Base-by-base conservation (phyloP, 2,113 vertebrate species). In the Chiloscyllium plagiosum region DNA sequence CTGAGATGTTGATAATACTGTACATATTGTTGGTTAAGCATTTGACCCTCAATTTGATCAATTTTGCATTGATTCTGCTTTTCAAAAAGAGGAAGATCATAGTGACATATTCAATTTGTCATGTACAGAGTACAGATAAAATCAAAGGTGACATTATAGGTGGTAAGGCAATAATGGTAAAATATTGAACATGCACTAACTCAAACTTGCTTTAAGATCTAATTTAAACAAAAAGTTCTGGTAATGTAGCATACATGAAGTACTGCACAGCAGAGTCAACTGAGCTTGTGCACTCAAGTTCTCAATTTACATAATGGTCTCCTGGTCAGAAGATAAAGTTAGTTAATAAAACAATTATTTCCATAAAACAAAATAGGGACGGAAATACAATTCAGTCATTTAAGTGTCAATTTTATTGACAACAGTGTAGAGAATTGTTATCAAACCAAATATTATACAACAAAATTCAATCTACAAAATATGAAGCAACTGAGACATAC, bases 351-450 rank as follows among this genome's bases (percentile, higher is more conserved):
- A 33, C 61, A 17, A 68, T 66, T 65, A 22, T 93, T 66, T 42
- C 17, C 61, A 68, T 10, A 37, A 93, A 93, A 33, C 7, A 66
- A 93, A 92, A 93, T 61, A 4, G 33, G n/a, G 33, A 93, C 37
- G 61, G 24, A 61, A 56, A 29, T 90, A 29, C 68, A 22, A 95
- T 47, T 26, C 42, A 52, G 17, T 72, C 76, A 95, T 52, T 95
- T 72, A 76, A 50, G 68, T 42, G 65, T 95, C 93, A 95, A 95
- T 95, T 95, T 95, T 95, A 95, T 95, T 95, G 94, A 95, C 94
- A 95, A 42, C 13, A 90, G 61, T 90, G 15, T 69, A 70, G 10
- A 72, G 69, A 76, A 52, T 72, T 93, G 80, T 85, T 61, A 95
- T 95, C 47, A 95, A 95, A 95, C 47, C 72, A 69, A 42, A 95